phyloP scores from a whole-genome alignment of 2,797 vertebrate species.

The Scolopax rusticola region DNA sequence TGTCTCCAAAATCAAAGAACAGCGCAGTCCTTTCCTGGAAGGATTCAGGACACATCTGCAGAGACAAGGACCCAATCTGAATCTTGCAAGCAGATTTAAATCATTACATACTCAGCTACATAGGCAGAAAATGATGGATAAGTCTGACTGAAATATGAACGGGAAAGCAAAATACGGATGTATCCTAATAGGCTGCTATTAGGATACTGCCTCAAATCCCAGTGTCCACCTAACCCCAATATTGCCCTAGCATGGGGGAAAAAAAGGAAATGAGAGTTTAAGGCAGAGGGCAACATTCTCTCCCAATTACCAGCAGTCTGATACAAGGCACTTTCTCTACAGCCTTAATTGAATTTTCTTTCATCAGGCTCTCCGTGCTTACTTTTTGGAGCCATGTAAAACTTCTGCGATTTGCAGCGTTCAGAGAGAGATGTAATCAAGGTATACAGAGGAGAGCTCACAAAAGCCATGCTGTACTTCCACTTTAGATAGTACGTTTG shows the following conservation, averaged over 20 bases:
- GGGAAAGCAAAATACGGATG: neutral
- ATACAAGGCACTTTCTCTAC: neutral
- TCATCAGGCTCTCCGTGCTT: neutral
- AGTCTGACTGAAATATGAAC: neutral
- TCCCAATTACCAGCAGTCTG: neutral
- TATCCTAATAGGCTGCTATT: neutral
- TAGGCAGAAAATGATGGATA: neutral
- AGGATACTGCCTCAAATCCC: neutral
- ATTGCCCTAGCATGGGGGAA: neutral
- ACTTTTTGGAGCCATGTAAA: slow-evolving; percentile 31
- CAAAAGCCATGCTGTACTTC: slow-evolving; percentile 42
- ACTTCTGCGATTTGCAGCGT: slow-evolving; percentile 11
- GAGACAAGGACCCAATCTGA: neutral
- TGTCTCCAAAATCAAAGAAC: neutral
- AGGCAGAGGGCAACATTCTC: neutral
- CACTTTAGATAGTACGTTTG: slow-evolving; percentile 38
- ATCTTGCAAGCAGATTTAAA: neutral
- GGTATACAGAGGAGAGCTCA: slow-evolving; percentile 32
- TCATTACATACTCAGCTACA: neutral
- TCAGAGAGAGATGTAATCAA: slow-evolving; percentile 46
- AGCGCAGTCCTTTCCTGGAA: neutral
- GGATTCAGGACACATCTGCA: neutral
- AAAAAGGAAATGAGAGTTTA: neutral
- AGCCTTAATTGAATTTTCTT: slow-evolving; percentile 7
- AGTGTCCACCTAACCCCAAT: neutral